Conservation (phyloP, 2,797 vertebrate species). For the Peromyscus eremicus region DNA sequence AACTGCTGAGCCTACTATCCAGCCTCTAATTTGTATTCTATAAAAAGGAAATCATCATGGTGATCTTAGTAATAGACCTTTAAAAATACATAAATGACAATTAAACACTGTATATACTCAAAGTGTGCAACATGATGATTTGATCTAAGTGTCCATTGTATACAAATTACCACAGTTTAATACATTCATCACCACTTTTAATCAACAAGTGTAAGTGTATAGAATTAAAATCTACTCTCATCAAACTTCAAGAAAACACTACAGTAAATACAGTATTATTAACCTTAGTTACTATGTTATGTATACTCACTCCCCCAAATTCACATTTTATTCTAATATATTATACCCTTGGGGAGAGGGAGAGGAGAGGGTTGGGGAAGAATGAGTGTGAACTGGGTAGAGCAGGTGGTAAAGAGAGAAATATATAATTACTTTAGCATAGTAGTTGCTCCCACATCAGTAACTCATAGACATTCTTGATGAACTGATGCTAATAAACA, state of each 20-base stretch:
- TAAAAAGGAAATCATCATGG: slow-evolving; percentile 1
- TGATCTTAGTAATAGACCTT: background rate
- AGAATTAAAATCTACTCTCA: background rate
- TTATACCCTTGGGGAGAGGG: background rate
- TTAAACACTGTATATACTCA: background rate
- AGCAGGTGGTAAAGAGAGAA: background rate
- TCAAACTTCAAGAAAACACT: background rate
- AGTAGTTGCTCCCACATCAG: background rate
- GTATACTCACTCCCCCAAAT: background rate
- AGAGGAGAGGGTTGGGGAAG: background rate
- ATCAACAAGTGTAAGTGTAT: background rate
- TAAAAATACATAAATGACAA: background rate
- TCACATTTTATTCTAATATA: slow-evolving; percentile 30
- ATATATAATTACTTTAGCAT: background rate
- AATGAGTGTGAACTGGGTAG: background rate
- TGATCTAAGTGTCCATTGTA: background rate
- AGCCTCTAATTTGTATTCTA: background rate
- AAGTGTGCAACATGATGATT: background rate
- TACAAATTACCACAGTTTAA: background rate
- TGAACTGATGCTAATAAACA: background rate
- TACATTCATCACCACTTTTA: background rate
- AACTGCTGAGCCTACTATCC: background rate
- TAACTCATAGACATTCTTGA: slow-evolving; percentile 25
- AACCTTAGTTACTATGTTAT: background rate
- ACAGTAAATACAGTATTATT: background rate